Evolutionary conservation across 1,140 invertebrate species (phyloP), one percentile per base, ranked within the genome.

Genomic region (Helicoverpa zea): DNA sequence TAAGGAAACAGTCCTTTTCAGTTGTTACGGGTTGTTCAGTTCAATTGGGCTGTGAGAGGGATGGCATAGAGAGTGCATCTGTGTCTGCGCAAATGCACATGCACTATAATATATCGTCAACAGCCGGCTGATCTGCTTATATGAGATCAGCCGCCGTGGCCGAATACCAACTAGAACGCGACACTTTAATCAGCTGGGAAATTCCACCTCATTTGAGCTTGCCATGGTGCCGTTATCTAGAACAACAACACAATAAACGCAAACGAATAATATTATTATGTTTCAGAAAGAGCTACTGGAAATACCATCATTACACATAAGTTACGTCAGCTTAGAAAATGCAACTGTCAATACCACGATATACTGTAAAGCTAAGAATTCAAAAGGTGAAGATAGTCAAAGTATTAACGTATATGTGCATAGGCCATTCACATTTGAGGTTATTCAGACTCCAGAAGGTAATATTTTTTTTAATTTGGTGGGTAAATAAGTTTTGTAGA

Each of bases 281-380:
- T 76, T 76, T 23, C 51, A 81, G 75, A 66, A 4, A 14, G 29
- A 56, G 1, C 66, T 92, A 3, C 72, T 94, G 9, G 86, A 89
- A 83, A 86, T 87, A 52, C 88, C 90, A 14, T 88, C 85, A 3
- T 54, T 83, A 4, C 91, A 90, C 59, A 83, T 92, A 30, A 92
- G 86, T 51, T 94, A 92, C 23, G 82, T 82, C 0, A 83, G 52
- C 5, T 73, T 91, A 12, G 70, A 83, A 0, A 89, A 88, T 18
- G 82, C 85, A 1, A 89, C 84, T 0, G 81, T 49, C 12, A 92
- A 92, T 64, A 82, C 72, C 1, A 90, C 90, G 12, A 76, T 94
- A 10, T 70, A 75, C 49, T 94, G 91, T 59, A 91, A 88, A 84
- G 77, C 81, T 11, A 87, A 84, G 52, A 92, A 90, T 54, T 13